Conservation (phyloP, 1,140 invertebrate genomes). For the Gerris buenoi region DNA sequence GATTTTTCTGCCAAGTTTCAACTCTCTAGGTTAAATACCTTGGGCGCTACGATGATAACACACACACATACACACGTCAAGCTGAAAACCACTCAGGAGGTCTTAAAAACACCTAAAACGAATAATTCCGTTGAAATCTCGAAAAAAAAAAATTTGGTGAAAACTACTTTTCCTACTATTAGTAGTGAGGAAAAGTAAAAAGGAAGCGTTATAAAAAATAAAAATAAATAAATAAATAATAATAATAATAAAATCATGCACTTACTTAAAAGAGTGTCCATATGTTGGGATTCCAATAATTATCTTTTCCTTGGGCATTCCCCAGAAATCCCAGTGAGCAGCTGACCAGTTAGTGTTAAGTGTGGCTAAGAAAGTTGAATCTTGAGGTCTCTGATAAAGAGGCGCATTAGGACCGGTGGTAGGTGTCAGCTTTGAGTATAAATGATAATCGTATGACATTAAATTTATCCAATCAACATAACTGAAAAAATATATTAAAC, state of each 20-base stretch:
- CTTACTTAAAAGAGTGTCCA: constrained; percentile 61
- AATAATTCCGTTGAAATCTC: too few species aligned
- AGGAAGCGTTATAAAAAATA: too few species aligned
- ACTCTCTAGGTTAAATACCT: too few species aligned
- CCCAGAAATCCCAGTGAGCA: constrained; percentile 60
- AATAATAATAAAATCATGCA: too few species aligned
- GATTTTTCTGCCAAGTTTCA: too few species aligned
- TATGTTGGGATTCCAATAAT: constrained; percentile 80
- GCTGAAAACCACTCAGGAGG: too few species aligned
- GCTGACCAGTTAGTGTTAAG: constrained; percentile 72
- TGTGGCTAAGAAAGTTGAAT: constrained; percentile 48
- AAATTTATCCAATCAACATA: constrained; percentile 70
- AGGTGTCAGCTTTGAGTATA: constrained; percentile 54
- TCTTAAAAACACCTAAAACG: too few species aligned
- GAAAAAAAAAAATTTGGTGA: too few species aligned
- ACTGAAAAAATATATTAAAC: constrained; percentile 27
- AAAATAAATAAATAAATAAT: background rate
- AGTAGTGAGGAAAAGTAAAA: too few species aligned
- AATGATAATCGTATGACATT: constrained; percentile 83
- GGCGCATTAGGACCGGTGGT: constrained; percentile 73
- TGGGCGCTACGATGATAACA: too few species aligned
- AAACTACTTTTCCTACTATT: too few species aligned
- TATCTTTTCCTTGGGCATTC: constrained; percentile 68
- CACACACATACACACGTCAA: too few species aligned
- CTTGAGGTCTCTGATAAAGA: constrained; percentile 41